Base-by-base conservation (phyloP, 2,888 invertebrate genomes). In the Selenia dentaria region DNA sequence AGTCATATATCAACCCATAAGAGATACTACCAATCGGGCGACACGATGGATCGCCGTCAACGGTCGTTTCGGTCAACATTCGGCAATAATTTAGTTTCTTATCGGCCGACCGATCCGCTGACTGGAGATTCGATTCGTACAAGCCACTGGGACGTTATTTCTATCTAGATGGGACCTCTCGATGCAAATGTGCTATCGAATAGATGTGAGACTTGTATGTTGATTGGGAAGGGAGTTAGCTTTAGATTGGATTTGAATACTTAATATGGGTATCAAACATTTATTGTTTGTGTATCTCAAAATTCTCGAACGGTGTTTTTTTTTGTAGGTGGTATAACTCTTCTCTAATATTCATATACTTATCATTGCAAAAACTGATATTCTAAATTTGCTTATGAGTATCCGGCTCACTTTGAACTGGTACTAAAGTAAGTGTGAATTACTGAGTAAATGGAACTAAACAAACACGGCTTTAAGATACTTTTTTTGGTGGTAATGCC, bases 61-160 rank as follows among this genome's bases (percentile, higher is more conserved):
- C 48, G 46, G 41, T 38, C 52, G 51, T 58, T 70, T 69, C 74
- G 74, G 78, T 78, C 78, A 79, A 78, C 78, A 77, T 68, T 53
- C 54, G 65, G 70, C 76, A 69, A 84, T 86, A 85, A 83, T 81
- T 86, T 81, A 79, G 70, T 79, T 77, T 74, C 76, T 80, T 86
- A 86, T 86, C 86, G 59, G 40, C 45, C 57, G 64, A 50, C 84
- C 83, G 74, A 84, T 84, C 82, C 65, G 80, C 74, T 73, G 74
- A 78, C 65, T 78, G 70, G 76, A 38, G 67, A 74, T 70, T 68
- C 66, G 70, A 67, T 54, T 51, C 46, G 48, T 51, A 54, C 49
- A 34, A 41, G 14, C 6, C 31, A 32, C 9, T 5, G 41, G 47
- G 51, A 47, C 44, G 49, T 57, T 51, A 55, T 39, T 51, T 49